These are phyloP conservation scores for Amblyjoppa fuscipennis DNA, from an alignment of 2,888 invertebrate species.

Conservation along the genomic window DNA sequence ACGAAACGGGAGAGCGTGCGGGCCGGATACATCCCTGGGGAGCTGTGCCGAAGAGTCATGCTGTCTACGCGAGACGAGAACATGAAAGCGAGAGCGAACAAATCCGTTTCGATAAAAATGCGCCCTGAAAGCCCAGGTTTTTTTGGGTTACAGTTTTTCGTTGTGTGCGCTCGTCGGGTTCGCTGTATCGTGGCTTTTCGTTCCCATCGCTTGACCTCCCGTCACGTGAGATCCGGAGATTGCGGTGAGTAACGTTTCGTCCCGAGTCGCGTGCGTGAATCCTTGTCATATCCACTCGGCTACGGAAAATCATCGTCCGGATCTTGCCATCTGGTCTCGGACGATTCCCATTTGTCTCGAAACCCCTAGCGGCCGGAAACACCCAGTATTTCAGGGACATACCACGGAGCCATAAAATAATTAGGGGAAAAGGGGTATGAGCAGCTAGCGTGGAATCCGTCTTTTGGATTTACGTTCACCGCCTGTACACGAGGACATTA, in stretches of 20 bases:
- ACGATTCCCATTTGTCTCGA: constrained; percentile 3
- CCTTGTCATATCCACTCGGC: neutral
- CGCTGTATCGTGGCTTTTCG: neutral
- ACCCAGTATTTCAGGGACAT: neutral
- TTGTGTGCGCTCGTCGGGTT: neutral
- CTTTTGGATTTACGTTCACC: constrained; percentile 19
- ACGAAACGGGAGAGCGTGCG: constrained; percentile 33
- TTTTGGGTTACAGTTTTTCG: neutral
- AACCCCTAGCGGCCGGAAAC: neutral
- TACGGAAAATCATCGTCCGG: neutral
- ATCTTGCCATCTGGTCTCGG: neutral
- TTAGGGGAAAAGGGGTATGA: constrained; percentile 38
- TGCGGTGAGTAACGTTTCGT: neutral
- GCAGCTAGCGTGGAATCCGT: constrained; percentile 33
- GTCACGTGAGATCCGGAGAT: constrained; percentile 20
- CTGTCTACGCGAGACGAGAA: constrained; percentile 43
- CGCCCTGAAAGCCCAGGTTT: constrained; percentile 34
- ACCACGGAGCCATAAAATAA: constrained; percentile 38
- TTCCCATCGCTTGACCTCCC: constrained; percentile 3
- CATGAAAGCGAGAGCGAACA: constrained; percentile 59
- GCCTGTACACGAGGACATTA: constrained; percentile 30
- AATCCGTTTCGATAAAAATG: constrained; percentile 72
- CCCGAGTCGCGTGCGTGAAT: constrained; percentile 22
- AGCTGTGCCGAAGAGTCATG: constrained; percentile 62
- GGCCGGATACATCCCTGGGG: constrained; percentile 68